Evolutionary conservation across 2,888 invertebrate species (phyloP).

Genomic region (Melikaiella ostensackeni): DNA sequence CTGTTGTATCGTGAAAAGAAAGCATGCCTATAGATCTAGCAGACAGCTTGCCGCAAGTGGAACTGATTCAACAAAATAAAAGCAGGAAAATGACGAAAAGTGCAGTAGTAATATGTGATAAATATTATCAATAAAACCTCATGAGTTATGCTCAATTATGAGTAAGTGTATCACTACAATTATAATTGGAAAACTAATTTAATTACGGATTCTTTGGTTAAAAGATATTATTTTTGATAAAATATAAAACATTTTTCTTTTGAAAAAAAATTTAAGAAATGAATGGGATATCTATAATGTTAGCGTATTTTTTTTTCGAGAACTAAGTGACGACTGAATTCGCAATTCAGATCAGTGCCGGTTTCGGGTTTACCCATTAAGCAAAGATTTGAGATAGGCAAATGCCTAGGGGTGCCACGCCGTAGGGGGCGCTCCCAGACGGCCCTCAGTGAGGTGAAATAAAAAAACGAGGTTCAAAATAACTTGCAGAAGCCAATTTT

Average conservation of each 20-base stretch:
- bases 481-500: no score
- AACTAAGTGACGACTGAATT: no score
- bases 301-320: no score
- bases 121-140: not conserved
- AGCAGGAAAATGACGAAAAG: not conserved
- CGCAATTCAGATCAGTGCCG: no score
- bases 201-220: not conserved
- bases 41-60: not conserved
- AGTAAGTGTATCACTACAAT: not conserved
- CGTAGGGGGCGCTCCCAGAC: no score
- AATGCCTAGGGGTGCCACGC: no score
- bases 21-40: not conserved
- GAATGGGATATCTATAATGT: no score
- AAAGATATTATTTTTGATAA: not conserved
- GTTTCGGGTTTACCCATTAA: no score
- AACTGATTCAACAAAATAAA: not conserved
- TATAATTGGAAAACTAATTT: not conserved
- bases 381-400: no score
- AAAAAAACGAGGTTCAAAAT: no score
- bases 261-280: not conserved
- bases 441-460: no score
- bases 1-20: not conserved
- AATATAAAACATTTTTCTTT: not conserved
- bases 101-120: not conserved
- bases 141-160: not conserved